Percentiles rank a stretch among this genome's conserved stretches.
phyloP scores from a whole-genome alignment of 2,797 vertebrate species.

The Anniella stebbinsi region DNA sequence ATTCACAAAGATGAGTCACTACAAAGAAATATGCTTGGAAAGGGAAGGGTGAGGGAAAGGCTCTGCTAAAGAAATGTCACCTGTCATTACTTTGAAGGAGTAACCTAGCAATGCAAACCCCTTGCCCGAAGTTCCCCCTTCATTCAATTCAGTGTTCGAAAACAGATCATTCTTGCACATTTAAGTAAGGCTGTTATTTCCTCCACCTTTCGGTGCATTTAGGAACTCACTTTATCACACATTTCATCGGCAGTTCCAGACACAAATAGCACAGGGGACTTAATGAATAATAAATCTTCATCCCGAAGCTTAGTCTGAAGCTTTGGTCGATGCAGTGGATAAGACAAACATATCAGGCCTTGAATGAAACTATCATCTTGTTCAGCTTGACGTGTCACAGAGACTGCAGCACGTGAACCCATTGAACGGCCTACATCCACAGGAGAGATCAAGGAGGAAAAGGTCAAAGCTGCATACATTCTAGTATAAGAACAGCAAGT shows the following conservation, averaged over 20 bases:
- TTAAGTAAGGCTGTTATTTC: background rate
- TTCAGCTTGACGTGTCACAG: constrained; percentile 76
- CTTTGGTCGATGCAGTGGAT: constrained; percentile 89
- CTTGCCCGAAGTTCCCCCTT: constrained; percentile 8
- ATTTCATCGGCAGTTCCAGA: constrained; percentile 91
- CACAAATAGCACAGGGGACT: constrained; percentile 87
- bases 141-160: constrained; percentile 15
- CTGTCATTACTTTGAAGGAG: background rate
- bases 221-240: constrained; percentile 87
- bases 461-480: background rate
- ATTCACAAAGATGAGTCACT: background rate
- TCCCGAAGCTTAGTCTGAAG: constrained; percentile 86
- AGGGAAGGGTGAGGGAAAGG: too few relatives aligned
- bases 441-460: background rate
- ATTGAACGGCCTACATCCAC: constrained; percentile 89
- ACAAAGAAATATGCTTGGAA: background rate
- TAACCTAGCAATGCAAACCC: background rate
- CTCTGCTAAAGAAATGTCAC: background rate
- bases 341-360: constrained; percentile 92
- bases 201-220: background rate
- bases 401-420: constrained; percentile 90
- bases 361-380: constrained; percentile 81
- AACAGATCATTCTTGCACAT: background rate
- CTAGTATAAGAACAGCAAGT: background rate
- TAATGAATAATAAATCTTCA: constrained; percentile 84